Percentiles rank a stretch among this genome's conserved stretches.
phyloP scores from a whole-genome alignment of 1,140 invertebrate genomes.

The Bemisia tabaci region DNA sequence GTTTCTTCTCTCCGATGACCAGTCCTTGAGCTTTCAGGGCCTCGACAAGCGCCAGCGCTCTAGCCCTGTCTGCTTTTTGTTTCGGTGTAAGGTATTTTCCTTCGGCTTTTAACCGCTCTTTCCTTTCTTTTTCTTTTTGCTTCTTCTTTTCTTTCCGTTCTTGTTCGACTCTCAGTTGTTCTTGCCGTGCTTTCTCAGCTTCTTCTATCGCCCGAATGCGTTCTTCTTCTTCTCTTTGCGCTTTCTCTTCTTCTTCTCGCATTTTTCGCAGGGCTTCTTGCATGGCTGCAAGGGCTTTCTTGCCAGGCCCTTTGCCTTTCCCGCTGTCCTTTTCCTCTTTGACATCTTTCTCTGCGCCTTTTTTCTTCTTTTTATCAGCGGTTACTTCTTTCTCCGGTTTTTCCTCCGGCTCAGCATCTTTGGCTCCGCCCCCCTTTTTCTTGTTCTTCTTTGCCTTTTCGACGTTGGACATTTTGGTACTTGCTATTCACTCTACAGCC shows the following conservation, averaged over 20 bases:
- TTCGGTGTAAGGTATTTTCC: constrained; percentile 69
- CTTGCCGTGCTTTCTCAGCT: neutral
- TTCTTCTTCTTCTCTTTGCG: neutral
- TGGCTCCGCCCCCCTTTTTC: neutral
- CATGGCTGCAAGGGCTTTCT: constrained; percentile 16
- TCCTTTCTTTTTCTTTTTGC: constrained; percentile 3
- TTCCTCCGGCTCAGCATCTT: neutral
- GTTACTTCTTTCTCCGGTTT: neutral
- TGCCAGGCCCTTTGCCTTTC: constrained; percentile 16
- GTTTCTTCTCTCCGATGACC: neutral
- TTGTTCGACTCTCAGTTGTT: neutral
- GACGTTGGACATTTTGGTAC: neutral
- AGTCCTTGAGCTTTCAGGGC: constrained; percentile 27
- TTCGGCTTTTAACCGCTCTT: constrained; percentile 1
- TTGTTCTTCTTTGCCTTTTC: neutral
- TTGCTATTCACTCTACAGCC: no score
- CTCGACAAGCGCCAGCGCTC: constrained; percentile 76
- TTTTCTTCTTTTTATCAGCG: neutral
- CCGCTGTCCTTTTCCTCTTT: neutral
- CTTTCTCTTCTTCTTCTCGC: neutral
- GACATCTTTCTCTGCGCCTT: neutral
- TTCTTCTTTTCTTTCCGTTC: constrained; percentile 3
- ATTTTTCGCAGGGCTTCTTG: neutral
- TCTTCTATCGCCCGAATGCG: neutral
- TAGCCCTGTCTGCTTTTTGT: constrained; percentile 76